Base-by-base conservation (phyloP, 1,140 invertebrate species). In the Sycophila sp. region DNA sequence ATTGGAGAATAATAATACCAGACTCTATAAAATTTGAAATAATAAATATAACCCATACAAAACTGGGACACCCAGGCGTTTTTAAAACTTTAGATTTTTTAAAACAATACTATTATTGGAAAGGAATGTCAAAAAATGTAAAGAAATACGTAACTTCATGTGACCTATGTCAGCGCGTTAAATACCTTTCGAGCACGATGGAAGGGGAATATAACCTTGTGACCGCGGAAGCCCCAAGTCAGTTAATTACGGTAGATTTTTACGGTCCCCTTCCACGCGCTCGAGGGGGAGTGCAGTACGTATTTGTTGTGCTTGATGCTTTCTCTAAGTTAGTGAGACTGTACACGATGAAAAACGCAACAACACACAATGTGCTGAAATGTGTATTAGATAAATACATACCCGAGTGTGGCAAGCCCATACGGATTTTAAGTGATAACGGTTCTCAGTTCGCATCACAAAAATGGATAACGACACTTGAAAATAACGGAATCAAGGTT, bases 391-490 rank as follows among this genome's bases (percentile, higher is more conserved):
- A 42, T 42, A 30, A 62, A 22, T 65, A 72, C 67, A 34, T 69
- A 36, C 26, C 38, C 1, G 32, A 51, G 10, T 32, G 59, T 38
- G 67, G 63, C 2, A 59, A 36, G 28, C 56, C 64, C 3, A 36
- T 55, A 34, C 28, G 56, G 10, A 47, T 71, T 24, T 24, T 71
- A 4, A 64, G 56, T 4, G 75, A 78, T 22, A 71, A 76, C 32
- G 73, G 74, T 2, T 71, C 69, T 1, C 74, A 78, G 65, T 78
- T 77, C 59, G 67, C 66, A 15, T 74, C 74, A 15, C 55, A 13
- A 65, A 73, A 62, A 2, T 60, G 13, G 73, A 72, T 2, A 76
- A 49, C 7, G 63, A 2, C 60, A 65, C 24, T 74, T 72, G 49
- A 80, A 77, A 2, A n/a, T 13, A 4, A 13, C 2, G 60, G 51